Percentiles rank a stretch among this genome's conserved stretches.
phyloP scores from a whole-genome alignment of 2,797 vertebrate species.

The Myripristis murdjan region DNA sequence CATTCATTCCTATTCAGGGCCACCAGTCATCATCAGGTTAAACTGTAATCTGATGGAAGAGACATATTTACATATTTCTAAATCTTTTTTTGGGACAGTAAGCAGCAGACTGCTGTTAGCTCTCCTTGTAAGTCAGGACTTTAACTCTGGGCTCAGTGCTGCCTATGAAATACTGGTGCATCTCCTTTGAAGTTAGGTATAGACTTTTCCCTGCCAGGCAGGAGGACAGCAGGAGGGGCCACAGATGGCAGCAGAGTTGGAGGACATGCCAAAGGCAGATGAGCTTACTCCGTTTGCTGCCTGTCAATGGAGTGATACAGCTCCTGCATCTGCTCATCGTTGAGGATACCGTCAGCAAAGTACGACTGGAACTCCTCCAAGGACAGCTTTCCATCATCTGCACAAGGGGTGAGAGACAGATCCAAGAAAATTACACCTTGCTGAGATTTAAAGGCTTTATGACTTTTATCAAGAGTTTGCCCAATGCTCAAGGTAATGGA shows the following conservation, averaged over 20 bases:
- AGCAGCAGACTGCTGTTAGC: constrained; percentile 5
- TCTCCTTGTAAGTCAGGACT: constrained; percentile 3
- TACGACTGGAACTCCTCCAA: constrained; percentile 97
- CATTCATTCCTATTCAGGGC: too few species aligned
- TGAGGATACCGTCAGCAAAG: constrained; percentile 94
- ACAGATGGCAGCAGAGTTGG: constrained; percentile 63
- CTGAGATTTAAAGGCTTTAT: not conserved
- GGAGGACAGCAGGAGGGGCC: constrained; percentile 48
- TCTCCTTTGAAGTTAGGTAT: constrained; percentile 42
- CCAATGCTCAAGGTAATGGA: not conserved
- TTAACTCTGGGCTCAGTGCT: constrained; percentile 25
- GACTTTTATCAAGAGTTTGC: constrained; percentile 7
- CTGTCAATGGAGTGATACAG: constrained; percentile 92
- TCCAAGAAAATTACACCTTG: constrained; percentile 18
- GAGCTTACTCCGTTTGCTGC: constrained; percentile 90
- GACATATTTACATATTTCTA: constrained; percentile 22
- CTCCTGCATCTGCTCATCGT: constrained; percentile 91
- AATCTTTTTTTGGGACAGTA: constrained; percentile 28
- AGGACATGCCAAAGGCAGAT: constrained; percentile 42
- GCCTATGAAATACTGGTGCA: constrained; percentile 38
- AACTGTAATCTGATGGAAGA: not conserved
- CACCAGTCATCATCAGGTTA: too few species aligned
- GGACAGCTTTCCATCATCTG: constrained; percentile 95
- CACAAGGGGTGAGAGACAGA: constrained; percentile 35
- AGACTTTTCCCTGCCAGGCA: constrained; percentile 48